Evolutionary conservation across 92 coral and sea anemone species (phyloP), one percentile per base, ranked within the genome.

Genomic region (Palythoa caribaeorum): DNA sequence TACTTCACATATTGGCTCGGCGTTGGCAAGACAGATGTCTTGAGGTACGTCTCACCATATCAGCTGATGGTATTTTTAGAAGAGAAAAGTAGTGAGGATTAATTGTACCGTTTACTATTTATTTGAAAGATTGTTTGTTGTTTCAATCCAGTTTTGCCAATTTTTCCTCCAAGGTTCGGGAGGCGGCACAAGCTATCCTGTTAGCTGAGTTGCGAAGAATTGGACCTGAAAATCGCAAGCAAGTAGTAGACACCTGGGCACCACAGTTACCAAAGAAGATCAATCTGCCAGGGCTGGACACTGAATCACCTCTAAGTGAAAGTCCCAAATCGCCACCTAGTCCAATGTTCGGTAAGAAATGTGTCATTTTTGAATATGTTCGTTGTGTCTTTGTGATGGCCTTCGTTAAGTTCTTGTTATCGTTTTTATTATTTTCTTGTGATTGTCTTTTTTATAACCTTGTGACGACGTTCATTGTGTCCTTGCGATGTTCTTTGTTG

Each of bases 1-100:
- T 97, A 72, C 83, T 97, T 69, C 99, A 97, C 79, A 91, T 95
- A n/a, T 80, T 97, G 83, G 99, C 99, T 9, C 87, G 99, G 71
- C 90, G 98, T 80, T 97, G 99, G 99, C 99, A 97, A 86, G 99
- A 97, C 87, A 92, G 99, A n/a, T 97, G 99, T 89, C 90, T 97
- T 28, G 99, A 97, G 96, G 99, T 97, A 48, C 38, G 8, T 37
- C 10, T 15, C 1, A 28, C 28, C 28, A 28, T 28, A 28, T 28
- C 28, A 48, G 9, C 1, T 54, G 84, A 44, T 38, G 16, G 84
- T 16, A 2, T 6, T 51, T 21, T 14, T n/a, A 4, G 40, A 40
- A 2, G 6, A 40, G 6, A 40, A 40, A 2, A 40, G 47, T 40
- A 40, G 47, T 5, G 47, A 40, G 47, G 47, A 40, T 28, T 28